Conservation (phyloP, 2,113 vertebrate species). For the Xyrauchen texanus region DNA sequence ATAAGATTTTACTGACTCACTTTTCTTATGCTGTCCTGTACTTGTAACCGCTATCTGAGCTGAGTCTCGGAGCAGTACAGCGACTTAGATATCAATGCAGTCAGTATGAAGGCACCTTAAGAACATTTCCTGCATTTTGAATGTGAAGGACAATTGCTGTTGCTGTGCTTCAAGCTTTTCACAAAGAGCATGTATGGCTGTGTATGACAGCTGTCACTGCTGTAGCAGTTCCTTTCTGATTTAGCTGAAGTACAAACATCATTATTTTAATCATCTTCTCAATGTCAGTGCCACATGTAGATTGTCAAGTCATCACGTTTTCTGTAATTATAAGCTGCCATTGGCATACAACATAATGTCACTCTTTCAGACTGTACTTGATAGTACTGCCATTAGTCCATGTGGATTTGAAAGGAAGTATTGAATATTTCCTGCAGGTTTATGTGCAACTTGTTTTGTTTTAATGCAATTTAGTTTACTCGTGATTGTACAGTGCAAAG, state of each 20-base stretch:
- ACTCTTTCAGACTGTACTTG: not conserved
- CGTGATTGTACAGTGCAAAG: not conserved
- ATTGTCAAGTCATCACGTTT: not conserved
- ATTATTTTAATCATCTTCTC: not conserved
- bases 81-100: not conserved
- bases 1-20: not conserved
- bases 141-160: not conserved
- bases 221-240: not conserved
- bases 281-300: constrained; percentile 2
- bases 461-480: constrained; percentile 6
- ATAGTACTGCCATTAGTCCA: not conserved
- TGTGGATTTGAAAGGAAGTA: too few relatives aligned
- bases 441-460: not conserved
- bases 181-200: not conserved
- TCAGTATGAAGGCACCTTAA: too few relatives aligned
- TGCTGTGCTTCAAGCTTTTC: not conserved
- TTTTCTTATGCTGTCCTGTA: not conserved
- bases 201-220: constrained; percentile 13
- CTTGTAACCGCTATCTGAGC: not conserved
- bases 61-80: not conserved
- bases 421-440: not conserved
- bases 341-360: not conserved
- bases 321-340: constrained; percentile 3
- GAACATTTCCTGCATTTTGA: not conserved
- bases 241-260: not conserved